A percentile compares a stretch with the other conserved stretches of the same genome.
phyloP scores from a whole-genome alignment of 1,140 invertebrate species.

The Anastatus disparis region DNA sequence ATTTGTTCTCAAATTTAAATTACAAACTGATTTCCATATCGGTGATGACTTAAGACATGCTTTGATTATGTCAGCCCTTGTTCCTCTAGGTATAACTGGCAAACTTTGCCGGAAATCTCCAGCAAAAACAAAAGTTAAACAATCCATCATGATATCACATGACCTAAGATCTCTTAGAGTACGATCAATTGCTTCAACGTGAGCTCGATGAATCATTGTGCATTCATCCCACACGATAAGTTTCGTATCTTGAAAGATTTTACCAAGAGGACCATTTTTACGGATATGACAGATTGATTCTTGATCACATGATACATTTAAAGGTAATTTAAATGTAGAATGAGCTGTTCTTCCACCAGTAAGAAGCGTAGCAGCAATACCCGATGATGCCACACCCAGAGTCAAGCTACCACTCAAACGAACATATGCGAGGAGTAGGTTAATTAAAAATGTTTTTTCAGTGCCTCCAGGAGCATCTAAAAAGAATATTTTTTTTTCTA shows the following conservation, averaged over 20 bases:
- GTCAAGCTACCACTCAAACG: no score
- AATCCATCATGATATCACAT: slow-evolving; percentile 46
- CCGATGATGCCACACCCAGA: no score
- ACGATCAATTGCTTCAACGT: slow-evolving; percentile 50
- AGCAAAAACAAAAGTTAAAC: slow-evolving; percentile 49
- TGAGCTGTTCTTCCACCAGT: no score
- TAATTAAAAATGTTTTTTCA: no score
- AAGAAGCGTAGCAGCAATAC: no score
- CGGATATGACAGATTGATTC: not conserved
- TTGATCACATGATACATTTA: not conserved
- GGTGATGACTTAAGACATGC: slow-evolving; percentile 54
- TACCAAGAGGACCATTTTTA: slow-evolving; percentile 16
- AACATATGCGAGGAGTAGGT: no score
- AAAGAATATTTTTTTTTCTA: no score
- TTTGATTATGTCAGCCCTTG: slow-evolving; percentile 48
- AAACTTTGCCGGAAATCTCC: slow-evolving; percentile 66
- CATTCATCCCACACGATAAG: slow-evolving; percentile 58
- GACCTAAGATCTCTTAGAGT: slow-evolving; percentile 48
- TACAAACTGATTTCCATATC: slow-evolving; percentile 58
- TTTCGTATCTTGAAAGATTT: slow-evolving; percentile 51
- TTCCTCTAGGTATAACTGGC: slow-evolving; percentile 60
- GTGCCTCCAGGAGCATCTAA: no score
- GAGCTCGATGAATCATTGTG: slow-evolving; percentile 53
- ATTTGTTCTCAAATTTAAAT: no score
- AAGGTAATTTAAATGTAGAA: no score